Evolutionary conservation across 2,797 vertebrate genomes (phyloP).

Genomic region (Notolepis coatsorum): DNA sequence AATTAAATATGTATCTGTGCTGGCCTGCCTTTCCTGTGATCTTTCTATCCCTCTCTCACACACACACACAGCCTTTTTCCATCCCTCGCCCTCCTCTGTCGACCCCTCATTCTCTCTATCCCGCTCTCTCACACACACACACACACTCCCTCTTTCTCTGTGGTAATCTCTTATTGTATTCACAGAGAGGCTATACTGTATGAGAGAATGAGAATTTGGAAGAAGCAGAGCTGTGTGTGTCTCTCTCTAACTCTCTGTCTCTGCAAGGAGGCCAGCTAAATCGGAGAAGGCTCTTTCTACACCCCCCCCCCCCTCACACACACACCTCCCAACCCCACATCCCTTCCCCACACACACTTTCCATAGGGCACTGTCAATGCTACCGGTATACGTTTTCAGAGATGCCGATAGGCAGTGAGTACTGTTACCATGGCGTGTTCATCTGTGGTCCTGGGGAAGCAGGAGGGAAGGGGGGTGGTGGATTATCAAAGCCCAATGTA

Average conservation of each 20-base stretch:
- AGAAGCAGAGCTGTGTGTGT: constrained; percentile 41
- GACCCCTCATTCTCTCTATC: background rate
- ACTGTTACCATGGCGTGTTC: constrained; percentile 60
- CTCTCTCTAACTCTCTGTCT: too few species aligned
- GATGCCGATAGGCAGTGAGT: constrained; percentile 50
- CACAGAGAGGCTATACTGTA: constrained; percentile 62
- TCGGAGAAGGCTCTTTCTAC: constrained; percentile 44
- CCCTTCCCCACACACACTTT: constrained; percentile 30
- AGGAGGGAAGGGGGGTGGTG: background rate
- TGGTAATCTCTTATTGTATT: constrained; percentile 64
- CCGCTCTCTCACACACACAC: background rate
- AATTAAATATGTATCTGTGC: too few species aligned
- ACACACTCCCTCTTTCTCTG: constrained; percentile 26
- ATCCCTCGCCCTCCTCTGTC: background rate
- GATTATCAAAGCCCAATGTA: constrained; percentile 69
- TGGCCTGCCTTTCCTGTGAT: too few species aligned
- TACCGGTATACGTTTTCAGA: constrained; percentile 60
- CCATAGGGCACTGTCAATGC: constrained; percentile 35
- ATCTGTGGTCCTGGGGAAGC: constrained; percentile 41
- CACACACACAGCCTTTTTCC: constrained; percentile 49
- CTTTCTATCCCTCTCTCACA: too few species aligned
- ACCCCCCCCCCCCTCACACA: too few species aligned
- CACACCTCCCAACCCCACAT: constrained; percentile 42
- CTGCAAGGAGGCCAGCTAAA: constrained; percentile 41
- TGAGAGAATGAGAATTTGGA: constrained; percentile 55